Conservation (phyloP, 2,113 vertebrate genomes). For the Platysternon megacephalum region DNA sequence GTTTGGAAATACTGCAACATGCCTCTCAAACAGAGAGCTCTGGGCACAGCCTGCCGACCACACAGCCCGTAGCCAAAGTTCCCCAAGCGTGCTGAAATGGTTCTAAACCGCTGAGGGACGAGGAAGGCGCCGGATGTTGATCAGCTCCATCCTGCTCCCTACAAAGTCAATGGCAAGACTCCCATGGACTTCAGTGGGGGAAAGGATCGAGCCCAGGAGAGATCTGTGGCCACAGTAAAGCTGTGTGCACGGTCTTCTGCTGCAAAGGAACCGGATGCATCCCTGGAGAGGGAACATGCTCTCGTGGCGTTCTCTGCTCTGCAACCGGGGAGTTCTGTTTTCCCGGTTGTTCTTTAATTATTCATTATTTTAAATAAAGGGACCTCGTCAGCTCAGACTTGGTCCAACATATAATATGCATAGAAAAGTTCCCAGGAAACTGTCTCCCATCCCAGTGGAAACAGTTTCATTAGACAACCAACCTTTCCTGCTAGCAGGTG, state of each 20-base stretch:
- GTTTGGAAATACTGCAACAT: neutral
- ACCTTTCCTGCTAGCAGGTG: slow-evolving; percentile 1
- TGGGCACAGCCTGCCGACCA: neutral
- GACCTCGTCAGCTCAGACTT: slow-evolving; percentile 9
- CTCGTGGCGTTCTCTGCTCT: neutral
- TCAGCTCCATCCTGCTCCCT: neutral
- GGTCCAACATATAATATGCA: slow-evolving; percentile 14
- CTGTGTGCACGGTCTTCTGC: neutral
- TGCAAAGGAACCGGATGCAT: neutral
- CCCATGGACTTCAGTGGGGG: fast-evolving
- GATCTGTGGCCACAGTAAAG: neutral
- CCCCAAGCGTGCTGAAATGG: neutral
- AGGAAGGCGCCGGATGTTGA: neutral
- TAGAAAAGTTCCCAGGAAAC: neutral
- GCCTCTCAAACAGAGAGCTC: neutral
- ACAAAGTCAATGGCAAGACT: fast-evolving
- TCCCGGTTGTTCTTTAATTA: neutral
- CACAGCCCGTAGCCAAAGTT: neutral
- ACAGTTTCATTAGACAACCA: neutral
- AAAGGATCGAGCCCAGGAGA: neutral
- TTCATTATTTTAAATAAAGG: neutral
- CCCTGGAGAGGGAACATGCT: neutral
- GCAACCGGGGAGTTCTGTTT: neutral
- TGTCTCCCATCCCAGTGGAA: neutral
- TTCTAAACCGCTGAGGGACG: fast-evolving